Evolutionary conservation across 2,888 invertebrate species (phyloP).

Genomic region (Apamea crenata): DNA sequence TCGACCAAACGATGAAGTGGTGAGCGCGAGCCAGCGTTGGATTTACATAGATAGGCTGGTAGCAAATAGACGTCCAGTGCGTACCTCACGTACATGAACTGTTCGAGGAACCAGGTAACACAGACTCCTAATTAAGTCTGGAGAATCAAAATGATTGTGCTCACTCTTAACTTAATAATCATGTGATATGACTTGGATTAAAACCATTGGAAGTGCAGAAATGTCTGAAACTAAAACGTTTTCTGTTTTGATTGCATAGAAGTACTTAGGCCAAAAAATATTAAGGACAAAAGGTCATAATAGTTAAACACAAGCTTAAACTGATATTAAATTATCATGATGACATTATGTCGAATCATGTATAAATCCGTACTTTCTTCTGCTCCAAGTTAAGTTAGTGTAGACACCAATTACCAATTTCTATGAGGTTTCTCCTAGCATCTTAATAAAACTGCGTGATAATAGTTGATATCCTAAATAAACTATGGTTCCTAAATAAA

Average conservation of each 20-base stretch:
- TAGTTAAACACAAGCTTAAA: not conserved
- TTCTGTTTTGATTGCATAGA: not conserved
- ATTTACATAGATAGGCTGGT: too few species aligned
- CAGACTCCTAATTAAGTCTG: too few species aligned
- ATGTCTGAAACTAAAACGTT: not conserved
- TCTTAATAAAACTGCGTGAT: not conserved
- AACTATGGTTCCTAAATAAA: not conserved
- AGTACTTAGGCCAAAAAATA: too few species aligned
- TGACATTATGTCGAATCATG: not conserved
- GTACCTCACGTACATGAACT: too few species aligned
- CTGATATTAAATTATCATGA: not conserved
- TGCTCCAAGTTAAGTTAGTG: not conserved
- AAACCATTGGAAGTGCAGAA: not conserved
- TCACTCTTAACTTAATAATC: not conserved
- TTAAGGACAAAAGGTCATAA: not conserved
- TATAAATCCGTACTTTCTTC: not conserved
- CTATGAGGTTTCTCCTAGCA: not conserved
- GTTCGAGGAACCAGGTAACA: too few species aligned
- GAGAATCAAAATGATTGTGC: too few species aligned
- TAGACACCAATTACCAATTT: not conserved
- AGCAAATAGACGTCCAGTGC: too few species aligned
- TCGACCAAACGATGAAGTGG: too few species aligned
- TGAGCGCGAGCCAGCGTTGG: too few species aligned
- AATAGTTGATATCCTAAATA: not conserved
- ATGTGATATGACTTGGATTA: not conserved